A percentile compares a stretch with the other conserved stretches of the same genome.
Evolutionary conservation across 2,113 vertebrate species (phyloP).

Genomic region (Probosciger aterrimus): DNA sequence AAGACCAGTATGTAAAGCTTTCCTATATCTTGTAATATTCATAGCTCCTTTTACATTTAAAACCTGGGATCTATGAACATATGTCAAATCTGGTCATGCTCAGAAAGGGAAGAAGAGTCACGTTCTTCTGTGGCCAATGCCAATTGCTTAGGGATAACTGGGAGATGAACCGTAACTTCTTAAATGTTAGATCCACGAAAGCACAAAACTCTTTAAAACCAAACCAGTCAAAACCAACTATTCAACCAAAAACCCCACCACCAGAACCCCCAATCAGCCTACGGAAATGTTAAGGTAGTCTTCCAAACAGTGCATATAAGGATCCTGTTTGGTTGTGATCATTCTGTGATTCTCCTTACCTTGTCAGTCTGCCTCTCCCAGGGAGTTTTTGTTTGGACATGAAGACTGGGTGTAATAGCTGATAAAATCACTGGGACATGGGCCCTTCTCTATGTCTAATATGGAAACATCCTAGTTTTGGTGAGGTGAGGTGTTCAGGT

Average conservation of each 20-base stretch:
- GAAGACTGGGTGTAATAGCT: background rate
- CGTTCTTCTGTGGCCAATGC: background rate
- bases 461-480: background rate
- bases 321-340: background rate
- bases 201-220: background rate
- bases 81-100: background rate
- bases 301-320: background rate
- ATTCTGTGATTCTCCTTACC: background rate
- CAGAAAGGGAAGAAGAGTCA: background rate
- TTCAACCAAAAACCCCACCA: accelerated
- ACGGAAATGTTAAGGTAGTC: background rate
- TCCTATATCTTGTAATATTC: background rate
- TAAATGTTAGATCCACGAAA: background rate
- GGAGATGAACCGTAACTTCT: background rate
- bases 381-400: background rate
- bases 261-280: background rate
- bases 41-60: background rate
- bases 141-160: background rate
- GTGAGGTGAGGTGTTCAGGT: background rate
- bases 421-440: background rate
- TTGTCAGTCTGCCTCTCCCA: background rate
- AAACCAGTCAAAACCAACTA: background rate
- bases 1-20: background rate
- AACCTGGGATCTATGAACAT: background rate
- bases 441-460: background rate